Base-by-base conservation (phyloP, 2,888 invertebrate genomes). In the Drosophila leonis region DNA sequence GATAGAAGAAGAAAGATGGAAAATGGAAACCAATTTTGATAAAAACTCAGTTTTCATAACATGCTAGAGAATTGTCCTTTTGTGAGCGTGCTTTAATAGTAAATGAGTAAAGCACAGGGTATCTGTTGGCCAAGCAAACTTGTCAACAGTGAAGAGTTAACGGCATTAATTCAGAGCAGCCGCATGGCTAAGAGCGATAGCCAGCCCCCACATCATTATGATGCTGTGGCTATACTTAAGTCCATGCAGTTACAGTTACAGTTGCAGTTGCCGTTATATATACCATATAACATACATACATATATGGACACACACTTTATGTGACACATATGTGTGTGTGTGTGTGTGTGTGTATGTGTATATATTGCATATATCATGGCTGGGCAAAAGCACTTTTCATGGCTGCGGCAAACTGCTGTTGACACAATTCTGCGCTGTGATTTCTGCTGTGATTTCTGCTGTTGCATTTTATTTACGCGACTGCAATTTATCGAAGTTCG, bases 381-480 rank as follows among this genome's bases (percentile, higher is more conserved):
- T 49, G 42, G 57, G 49, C 42, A 65, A 49, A 72, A 65, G 65
- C 33, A 62, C 62, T 69, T 65, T 65, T 64, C 68, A 70, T 65
- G 65, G 52, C 52, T 63, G 83, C 46, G 29, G 63, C 60, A 48
- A 51, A 59, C 56, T 72, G 59, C 67, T 86, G 90, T 86, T 89
- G 85, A 87, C 85, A 86, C 82, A 89, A 78, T 86, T 86, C 57
- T 62, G 65, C 64, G 48, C 56, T 61, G 81, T 62, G 75, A 77
- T 75, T 75, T 73, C 60, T 24, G 46, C 55, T 60, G 80, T 60
- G 74, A 75, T 74, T 77, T 74, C 63, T 66, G 73, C 72, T 71
- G 69, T 65, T 74, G 72, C 84, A 71, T 65, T 82, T 83, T 89
- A 84, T 85, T 89, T 83, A 75, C 82, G 71, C 65, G 64, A 62